Percentiles rank a stretch among this genome's conserved stretches.
Evolutionary conservation across 2,888 invertebrate genomes (phyloP).

Genomic region (Argyresthia goedartella): DNA sequence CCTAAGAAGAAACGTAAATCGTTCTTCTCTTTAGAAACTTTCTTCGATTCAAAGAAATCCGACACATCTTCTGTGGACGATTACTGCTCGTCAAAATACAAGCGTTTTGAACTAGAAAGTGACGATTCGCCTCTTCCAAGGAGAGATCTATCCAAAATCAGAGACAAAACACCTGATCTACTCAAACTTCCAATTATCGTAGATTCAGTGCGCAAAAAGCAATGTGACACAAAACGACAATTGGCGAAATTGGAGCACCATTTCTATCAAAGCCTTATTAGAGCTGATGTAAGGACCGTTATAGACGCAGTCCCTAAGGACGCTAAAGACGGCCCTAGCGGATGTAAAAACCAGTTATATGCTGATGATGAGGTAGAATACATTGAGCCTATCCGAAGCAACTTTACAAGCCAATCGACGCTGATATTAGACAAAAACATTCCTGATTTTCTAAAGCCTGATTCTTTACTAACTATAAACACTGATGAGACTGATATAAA

Average conservation of each 20-base stretch:
- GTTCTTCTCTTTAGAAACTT: slow-evolving; percentile 64
- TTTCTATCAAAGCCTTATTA: slow-evolving; percentile 54
- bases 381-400: slow-evolving; percentile 63
- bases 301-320: slow-evolving; percentile 60
- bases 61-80: slow-evolving; percentile 64
- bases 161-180: slow-evolving; percentile 56
- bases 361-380: slow-evolving; percentile 60
- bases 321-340: slow-evolving; percentile 54
- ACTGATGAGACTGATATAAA: slow-evolving; percentile 60
- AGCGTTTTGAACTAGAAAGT: slow-evolving; percentile 61
- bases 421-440: slow-evolving; percentile 55
- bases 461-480: slow-evolving; percentile 51
- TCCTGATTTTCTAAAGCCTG: slow-evolving; percentile 32
- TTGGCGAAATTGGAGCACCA: slow-evolving; percentile 62
- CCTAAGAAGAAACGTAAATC: slow-evolving; percentile 64
- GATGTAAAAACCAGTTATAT: slow-evolving; percentile 45
- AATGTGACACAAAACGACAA: slow-evolving; percentile 54
- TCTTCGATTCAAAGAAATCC: slow-evolving; percentile 61
- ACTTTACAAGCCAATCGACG: slow-evolving; percentile 62
- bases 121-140: slow-evolving; percentile 61
- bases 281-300: slow-evolving; percentile 34
- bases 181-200: slow-evolving; percentile 58
- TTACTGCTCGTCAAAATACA: slow-evolving; percentile 65
- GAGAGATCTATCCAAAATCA: too few species aligned
- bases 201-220: slow-evolving; percentile 57